Base-by-base conservation (phyloP, 2,113 vertebrate species). In the Protobothrops mucrosquamatus region DNA sequence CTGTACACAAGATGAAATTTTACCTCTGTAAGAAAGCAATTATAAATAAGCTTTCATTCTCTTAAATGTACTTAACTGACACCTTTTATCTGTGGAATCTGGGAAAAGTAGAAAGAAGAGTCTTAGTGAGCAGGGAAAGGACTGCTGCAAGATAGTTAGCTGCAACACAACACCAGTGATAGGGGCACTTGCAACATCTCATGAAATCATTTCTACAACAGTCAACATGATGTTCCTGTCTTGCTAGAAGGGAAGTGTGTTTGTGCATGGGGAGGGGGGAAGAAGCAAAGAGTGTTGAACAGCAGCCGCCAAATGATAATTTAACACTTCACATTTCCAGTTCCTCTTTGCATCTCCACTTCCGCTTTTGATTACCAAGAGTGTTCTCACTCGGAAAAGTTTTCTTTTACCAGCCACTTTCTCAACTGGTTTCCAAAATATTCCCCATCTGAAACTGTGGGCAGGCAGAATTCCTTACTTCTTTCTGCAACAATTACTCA, bases 341-440 rank as follows among this genome's bases (percentile, higher is more conserved):
- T 89, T 92, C 69, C 87, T 18, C n/a, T 61, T 51, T 56, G 52
- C 11, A 18, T 61, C 46, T 89, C 87, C 26, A 89, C 91, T 93
- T 93, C 91, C 89, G 87, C 20, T 93, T 92, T 93, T 92, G n/a
- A 54, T 59, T 93, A 85, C 87, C 43, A 55, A 64, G 61, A 64
- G 87, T n/a, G 6, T 29, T 7, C 34, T 89, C 48, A n/a, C 56
- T 23, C 48, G 43, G 43, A 61, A 90, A 64, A 3, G 61, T 54
- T 57, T 89, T 24, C 85, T 51, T 87, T 51, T 51, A 87, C 48
- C 43, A 87, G 46, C 34, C 74, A 81, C 87, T 93, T 90, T 90
- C 92, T 85, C 87, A 89, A 34, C 55, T 88, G 26, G 18, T 55
- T 64, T 46, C 59, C 6, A 5, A 87, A 43, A 64, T 39, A n/a